Evolutionary conservation across 2,888 invertebrate genomes (phyloP).

Genomic region (Listrodromus nycthemerus): DNA sequence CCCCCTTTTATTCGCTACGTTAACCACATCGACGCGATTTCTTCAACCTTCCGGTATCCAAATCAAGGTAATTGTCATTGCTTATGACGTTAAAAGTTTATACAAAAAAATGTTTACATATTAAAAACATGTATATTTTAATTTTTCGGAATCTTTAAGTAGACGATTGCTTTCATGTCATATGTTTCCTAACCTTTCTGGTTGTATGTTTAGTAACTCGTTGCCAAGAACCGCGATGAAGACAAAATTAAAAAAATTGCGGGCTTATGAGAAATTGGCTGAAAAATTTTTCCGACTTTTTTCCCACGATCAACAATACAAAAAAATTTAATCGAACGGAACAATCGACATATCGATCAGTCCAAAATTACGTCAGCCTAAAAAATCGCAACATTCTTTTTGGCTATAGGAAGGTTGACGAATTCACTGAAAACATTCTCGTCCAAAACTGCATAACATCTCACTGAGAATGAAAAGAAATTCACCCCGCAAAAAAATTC

Average conservation of each 20-base stretch:
- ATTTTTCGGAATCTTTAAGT: neutral
- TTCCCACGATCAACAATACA: too few species aligned
- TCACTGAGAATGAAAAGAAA: neutral
- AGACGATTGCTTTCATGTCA: neutral
- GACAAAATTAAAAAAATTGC: too few species aligned
- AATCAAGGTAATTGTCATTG: neutral
- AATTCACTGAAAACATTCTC: neutral
- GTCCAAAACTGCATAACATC: neutral
- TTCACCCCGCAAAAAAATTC: neutral
- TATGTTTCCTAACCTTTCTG: neutral
- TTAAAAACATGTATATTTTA: neutral
- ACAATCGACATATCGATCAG: neutral
- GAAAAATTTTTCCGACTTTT: too few species aligned
- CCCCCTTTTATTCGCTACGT: slow-evolving; percentile 28
- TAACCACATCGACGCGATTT: slow-evolving; percentile 28
- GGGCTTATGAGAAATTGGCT: too few species aligned
- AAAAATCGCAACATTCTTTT: neutral
- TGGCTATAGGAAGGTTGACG: neutral
- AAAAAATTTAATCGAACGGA: too few species aligned
- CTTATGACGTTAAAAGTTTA: neutral
- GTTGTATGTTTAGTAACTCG: neutral
- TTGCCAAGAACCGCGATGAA: too few species aligned
- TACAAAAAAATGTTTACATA: neutral
- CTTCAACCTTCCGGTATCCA: slow-evolving; percentile 8
- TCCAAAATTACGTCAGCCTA: neutral